Conservation (phyloP, 2,797 vertebrate genomes). For the Semotilus atromaculatus region DNA sequence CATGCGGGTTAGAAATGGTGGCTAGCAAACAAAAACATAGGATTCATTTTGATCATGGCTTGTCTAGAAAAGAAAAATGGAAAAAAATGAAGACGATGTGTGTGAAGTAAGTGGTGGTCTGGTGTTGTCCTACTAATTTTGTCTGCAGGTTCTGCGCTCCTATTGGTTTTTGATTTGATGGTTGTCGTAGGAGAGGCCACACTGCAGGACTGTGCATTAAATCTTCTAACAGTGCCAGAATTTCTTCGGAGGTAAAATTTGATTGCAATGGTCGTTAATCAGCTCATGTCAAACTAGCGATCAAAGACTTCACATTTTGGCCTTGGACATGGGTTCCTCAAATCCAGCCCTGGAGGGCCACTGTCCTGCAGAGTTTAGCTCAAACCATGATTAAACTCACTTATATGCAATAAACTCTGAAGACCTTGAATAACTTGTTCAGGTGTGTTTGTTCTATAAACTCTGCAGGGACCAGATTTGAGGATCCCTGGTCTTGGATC, state of each 20-base stretch:
- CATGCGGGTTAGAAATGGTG: background rate
- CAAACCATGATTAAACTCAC: background rate
- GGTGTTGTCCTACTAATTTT: background rate
- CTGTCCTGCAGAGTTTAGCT: background rate
- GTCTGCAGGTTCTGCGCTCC: background rate
- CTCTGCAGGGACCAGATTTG: background rate
- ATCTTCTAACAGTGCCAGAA: background rate
- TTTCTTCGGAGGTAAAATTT: background rate
- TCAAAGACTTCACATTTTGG: background rate
- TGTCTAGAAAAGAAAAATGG: background rate
- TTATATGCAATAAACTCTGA: background rate
- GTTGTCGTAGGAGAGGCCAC: background rate
- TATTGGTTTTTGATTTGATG: background rate
- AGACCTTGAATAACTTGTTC: background rate
- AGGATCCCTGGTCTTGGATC: background rate
- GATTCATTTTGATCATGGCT: background rate
- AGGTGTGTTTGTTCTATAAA: background rate
- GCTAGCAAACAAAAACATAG: background rate
- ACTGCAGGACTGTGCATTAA: background rate
- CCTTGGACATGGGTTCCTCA: background rate
- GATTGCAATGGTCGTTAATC: background rate
- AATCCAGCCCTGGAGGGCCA: background rate
- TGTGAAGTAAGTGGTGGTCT: background rate
- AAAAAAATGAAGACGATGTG: background rate
- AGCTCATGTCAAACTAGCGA: background rate